Conservation (phyloP, 1,140 invertebrate species). For the Brachionus calyciflorus region DNA sequence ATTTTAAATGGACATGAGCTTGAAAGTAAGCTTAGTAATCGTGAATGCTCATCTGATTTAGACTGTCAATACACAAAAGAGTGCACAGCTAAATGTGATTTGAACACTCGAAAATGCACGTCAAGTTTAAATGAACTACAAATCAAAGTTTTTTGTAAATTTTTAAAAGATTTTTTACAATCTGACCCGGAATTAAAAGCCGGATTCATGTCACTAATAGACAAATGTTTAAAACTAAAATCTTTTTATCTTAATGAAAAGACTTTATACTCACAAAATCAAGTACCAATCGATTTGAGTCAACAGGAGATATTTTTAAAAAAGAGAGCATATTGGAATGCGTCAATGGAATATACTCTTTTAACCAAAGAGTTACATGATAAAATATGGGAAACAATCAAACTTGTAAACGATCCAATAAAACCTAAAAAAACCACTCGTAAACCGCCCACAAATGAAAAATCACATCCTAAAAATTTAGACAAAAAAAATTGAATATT, state of each 20-base stretch:
- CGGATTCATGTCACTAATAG: neutral
- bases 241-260: neutral
- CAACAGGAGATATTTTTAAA: neutral
- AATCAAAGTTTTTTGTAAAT: neutral
- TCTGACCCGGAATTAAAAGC: neutral
- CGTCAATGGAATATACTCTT: constrained; percentile 9
- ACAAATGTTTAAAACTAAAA: neutral
- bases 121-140: neutral
- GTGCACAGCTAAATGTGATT: constrained; percentile 11
- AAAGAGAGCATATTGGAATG: constrained; percentile 16
- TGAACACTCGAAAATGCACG: constrained; percentile 10
- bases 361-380: neutral
- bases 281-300: neutral
- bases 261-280: neutral
- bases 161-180: neutral
- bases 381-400: neutral
- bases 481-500: constrained; percentile 2
- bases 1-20: constrained; percentile 7
- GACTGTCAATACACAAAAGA: constrained; percentile 1
- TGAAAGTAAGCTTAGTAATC: neutral
- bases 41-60: neutral
- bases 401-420: constrained; percentile 12
- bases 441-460: neutral
- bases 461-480: neutral
- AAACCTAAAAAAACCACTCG: constrained; percentile 20